phyloP scores from a whole-genome alignment of 2,113 vertebrate genomes.

The Hypocryptadius cinnamomeus region DNA sequence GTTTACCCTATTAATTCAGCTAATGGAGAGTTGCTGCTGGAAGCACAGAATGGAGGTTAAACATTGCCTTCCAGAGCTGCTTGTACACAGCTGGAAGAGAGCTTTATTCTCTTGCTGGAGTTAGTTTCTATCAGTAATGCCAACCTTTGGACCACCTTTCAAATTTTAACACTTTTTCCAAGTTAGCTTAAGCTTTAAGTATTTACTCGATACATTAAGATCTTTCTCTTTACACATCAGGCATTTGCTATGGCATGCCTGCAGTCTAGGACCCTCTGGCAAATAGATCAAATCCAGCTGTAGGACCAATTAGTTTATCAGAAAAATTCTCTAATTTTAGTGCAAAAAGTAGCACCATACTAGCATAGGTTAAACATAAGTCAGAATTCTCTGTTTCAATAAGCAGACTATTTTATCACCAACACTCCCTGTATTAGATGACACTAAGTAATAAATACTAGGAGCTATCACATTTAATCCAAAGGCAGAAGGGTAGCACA shows the following conservation, averaged over 20 bases:
- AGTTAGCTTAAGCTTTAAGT: not conserved
- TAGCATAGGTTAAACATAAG: not conserved
- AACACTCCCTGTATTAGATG: not conserved
- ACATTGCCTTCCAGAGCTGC: not conserved
- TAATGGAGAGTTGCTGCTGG: not conserved
- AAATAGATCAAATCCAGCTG: not conserved
- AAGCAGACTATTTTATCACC: not conserved
- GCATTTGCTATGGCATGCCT: not conserved
- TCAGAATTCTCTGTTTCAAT: not conserved
- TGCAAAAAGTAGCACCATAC: not conserved
- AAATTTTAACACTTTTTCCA: not conserved
- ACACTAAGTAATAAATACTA: not conserved
- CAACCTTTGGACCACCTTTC: not conserved
- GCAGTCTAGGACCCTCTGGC: not conserved
- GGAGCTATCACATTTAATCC: not conserved
- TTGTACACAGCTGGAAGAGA: not conserved
- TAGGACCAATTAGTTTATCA: not conserved
- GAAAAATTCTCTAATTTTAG: not conserved
- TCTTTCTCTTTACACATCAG: not conserved
- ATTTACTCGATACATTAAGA: not conserved
- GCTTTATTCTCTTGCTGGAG: not conserved
- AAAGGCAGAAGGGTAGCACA: not conserved
- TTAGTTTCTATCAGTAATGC: not conserved
- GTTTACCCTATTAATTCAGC: not conserved
- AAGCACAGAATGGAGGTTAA: not conserved